These are phyloP conservation scores for Leuciscus idus DNA, from an alignment of 2,113 vertebrate genomes.

Conservation along the genomic window DNA sequence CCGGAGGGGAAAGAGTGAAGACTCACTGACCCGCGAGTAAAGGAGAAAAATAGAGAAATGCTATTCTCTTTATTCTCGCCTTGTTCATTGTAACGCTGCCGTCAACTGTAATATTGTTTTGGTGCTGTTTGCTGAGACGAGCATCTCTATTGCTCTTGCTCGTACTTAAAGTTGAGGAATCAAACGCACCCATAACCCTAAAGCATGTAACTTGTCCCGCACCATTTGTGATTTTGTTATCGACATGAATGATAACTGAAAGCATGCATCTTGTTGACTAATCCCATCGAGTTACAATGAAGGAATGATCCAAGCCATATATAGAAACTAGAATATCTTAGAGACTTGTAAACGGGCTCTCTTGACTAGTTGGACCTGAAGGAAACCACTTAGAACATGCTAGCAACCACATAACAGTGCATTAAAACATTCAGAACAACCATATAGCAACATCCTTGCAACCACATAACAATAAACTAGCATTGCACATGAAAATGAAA, in stretches of 20 bases:
- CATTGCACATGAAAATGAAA: not conserved
- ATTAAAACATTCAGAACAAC: not conserved
- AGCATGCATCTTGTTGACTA: not conserved
- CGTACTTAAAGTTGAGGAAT: not conserved
- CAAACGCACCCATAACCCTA: not conserved
- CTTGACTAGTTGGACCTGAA: not conserved
- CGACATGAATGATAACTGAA: not conserved
- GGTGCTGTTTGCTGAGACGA: not conserved
- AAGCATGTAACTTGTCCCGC: not conserved
- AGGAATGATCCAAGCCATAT: not conserved
- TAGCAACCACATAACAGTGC: not conserved
- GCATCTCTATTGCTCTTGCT: not conserved
- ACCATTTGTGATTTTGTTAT: not conserved
- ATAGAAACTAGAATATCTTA: not conserved
- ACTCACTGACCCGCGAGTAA: slow-evolving; percentile 63
- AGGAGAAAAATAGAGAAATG: slow-evolving; percentile 33
- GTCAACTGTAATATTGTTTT: not conserved
- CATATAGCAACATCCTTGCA: not conserved
- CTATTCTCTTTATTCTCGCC: slow-evolving; percentile 26
- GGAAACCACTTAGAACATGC: not conserved
- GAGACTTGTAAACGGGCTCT: not conserved
- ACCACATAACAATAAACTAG: not conserved
- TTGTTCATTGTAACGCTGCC: slow-evolving; percentile 9
- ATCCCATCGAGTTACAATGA: not conserved
- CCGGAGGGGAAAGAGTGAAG: slow-evolving; percentile 59